Percentiles rank a stretch among this genome's conserved stretches.
Conservation (phyloP, 2,888 invertebrate genomes). For the Parnassius smintheus region DNA sequence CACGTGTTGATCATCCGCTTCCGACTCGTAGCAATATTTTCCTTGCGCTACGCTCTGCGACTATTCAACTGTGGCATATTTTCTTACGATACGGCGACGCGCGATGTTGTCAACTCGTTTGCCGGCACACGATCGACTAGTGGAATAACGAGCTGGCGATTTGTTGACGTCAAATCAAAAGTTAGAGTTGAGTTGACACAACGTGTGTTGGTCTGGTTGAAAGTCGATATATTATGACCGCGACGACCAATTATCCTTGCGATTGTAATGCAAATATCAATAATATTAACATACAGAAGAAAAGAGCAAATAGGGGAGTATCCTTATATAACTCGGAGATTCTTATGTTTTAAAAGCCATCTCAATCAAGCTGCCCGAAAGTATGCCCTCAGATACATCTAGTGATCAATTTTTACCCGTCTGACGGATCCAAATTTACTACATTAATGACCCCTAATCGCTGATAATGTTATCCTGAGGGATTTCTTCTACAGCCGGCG, state of each 20-base stretch:
- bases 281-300: background rate
- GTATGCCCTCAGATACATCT: background rate
- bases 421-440: slow-evolving; percentile 9
- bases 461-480: slow-evolving; percentile 6
- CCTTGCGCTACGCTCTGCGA: no score
- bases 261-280: background rate
- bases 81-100: no score
- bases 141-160: no score
- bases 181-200: no score
- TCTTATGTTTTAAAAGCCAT: slow-evolving; percentile 4
- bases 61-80: no score
- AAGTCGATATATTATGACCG: no score
- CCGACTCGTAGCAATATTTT: no score
- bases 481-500: slow-evolving; percentile 1
- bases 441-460: slow-evolving; percentile 16
- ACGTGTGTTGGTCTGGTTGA: no score
- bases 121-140: no score
- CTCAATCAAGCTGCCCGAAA: slow-evolving; percentile 4
- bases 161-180: no score
- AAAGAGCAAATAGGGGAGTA: background rate
- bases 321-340: background rate
- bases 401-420: slow-evolving; percentile 1
- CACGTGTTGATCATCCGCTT: no score
- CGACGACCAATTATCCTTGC: background rate
- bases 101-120: no score